Percentiles rank a stretch among this genome's conserved stretches.
phyloP scores from a whole-genome alignment of 2,888 invertebrate species.

The Chaitophorus viminalis region DNA sequence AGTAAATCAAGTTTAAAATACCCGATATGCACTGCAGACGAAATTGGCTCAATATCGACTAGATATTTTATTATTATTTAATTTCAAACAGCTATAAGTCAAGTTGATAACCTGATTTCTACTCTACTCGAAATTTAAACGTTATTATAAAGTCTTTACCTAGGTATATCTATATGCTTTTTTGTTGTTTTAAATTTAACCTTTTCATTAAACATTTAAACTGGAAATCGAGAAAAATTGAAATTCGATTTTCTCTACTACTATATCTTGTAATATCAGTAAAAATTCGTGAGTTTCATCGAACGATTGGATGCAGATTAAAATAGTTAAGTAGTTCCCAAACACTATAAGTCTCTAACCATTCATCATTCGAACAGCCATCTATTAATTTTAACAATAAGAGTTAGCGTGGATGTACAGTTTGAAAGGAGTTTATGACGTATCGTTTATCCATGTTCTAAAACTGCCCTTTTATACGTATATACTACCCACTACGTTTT shows the following conservation, averaged over 20 bases:
- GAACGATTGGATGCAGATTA: neutral
- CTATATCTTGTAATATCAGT: neutral
- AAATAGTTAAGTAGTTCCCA: slow-evolving; percentile 6
- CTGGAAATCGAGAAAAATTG: neutral
- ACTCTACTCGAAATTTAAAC: too few species aligned
- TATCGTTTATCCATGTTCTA: neutral
- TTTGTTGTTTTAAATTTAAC: slow-evolving; percentile 21
- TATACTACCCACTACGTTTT: neutral
- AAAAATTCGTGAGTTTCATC: slow-evolving; percentile 8
- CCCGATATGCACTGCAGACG: neutral
- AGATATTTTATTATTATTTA: too few species aligned
- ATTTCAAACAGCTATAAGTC: too few species aligned
- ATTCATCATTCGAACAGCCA: neutral
- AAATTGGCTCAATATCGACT: neutral
- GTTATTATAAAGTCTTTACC: too few species aligned
- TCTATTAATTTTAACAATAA: slow-evolving; percentile 7
- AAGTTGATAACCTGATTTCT: neutral
- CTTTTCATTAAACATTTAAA: slow-evolving; percentile 30
- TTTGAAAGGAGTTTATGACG: neutral
- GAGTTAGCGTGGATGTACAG: neutral
- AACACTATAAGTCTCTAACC: neutral
- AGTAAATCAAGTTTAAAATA: slow-evolving; percentile 14
- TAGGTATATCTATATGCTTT: too few species aligned
- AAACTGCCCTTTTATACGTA: neutral
- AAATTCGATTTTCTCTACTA: neutral